A percentile compares a stretch with the other conserved stretches of the same genome.
phyloP scores from a whole-genome alignment of 2,797 vertebrate species.

The Acanthis flammea region DNA sequence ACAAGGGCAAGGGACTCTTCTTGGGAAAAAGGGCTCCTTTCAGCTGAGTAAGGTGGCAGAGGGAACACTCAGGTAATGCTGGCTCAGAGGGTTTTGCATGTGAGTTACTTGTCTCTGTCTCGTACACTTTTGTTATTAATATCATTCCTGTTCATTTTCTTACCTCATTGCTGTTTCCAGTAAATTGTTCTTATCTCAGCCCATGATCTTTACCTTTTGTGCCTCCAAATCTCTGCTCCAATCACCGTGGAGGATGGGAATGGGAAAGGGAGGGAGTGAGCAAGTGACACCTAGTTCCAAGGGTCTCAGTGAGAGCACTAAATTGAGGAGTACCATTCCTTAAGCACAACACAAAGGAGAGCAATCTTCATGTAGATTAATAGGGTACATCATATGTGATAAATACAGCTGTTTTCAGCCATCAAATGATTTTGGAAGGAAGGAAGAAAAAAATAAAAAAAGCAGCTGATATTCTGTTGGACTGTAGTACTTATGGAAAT shows the following conservation, averaged over 20 bases:
- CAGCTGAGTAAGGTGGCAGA: no score
- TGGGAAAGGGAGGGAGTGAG: not conserved
- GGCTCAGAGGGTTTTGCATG: not conserved
- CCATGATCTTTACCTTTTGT: not conserved
- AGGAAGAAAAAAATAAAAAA: not conserved
- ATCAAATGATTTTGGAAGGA: not conserved
- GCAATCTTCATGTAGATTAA: not conserved
- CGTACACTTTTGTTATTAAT: not conserved
- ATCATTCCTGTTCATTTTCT: not conserved
- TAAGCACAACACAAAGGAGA: not conserved
- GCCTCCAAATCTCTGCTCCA: not conserved
- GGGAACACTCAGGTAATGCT: no score
- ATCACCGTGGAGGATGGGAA: accelerated
- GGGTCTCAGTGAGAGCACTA: no score
- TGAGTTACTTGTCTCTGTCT: not conserved
- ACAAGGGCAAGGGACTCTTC: not conserved
- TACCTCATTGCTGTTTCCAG: not conserved
- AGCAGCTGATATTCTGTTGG: not conserved
- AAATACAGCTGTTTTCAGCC: not conserved
- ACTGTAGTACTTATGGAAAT: not conserved
- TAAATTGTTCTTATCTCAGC: not conserved
- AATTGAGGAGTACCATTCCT: not conserved
- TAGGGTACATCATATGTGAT: not conserved
- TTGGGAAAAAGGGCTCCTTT: not conserved
- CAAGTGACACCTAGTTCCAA: accelerated